Evolutionary conservation across 2,888 invertebrate genomes (phyloP).

Genomic region (Baronia brevicornis): DNA sequence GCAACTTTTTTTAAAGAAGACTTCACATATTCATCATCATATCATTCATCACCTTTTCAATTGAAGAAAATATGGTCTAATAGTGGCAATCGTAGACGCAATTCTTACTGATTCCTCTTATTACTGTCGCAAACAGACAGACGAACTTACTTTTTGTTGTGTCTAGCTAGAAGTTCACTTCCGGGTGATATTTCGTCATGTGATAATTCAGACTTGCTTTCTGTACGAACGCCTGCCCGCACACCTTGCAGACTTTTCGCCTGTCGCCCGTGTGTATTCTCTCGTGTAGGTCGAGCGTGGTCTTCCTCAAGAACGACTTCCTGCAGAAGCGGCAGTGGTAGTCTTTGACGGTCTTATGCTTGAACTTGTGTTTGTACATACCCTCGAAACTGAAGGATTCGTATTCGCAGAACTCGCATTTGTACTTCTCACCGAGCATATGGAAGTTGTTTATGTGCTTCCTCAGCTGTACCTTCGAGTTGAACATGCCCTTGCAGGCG

Average conservation of each 20-base stretch:
- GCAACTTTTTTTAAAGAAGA: too few relatives aligned
- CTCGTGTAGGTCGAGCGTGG: conserved; percentile 46
- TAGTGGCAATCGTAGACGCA: too few relatives aligned
- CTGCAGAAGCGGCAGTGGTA: conserved; percentile 57
- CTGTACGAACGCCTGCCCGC: conserved; percentile 61
- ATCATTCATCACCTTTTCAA: too few relatives aligned
- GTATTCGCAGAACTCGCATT: conserved; percentile 51
- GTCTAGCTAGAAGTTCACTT: conserved; percentile 49
- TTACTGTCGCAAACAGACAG: too few relatives aligned
- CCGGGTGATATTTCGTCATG: conserved; percentile 61
- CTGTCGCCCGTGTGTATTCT: conserved; percentile 57
- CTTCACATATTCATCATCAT: too few relatives aligned
- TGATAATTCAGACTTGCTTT: conserved; percentile 64
- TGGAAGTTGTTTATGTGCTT: conserved; percentile 53
- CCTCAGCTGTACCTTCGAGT: conserved; percentile 39
- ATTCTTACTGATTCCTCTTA: too few relatives aligned
- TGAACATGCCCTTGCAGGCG: conserved; percentile 50
- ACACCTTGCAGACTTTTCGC: conserved; percentile 47
- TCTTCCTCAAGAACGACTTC: conserved; percentile 56
- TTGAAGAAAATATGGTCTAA: too few relatives aligned
- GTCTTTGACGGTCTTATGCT: conserved; percentile 55
- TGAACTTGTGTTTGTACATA: conserved; percentile 54
- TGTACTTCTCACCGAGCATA: conserved; percentile 50
- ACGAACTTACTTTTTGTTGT: too few relatives aligned
- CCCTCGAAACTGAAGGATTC: conserved; percentile 43